These are phyloP conservation scores for Thalassarche chlororhynchos DNA, from an alignment of 2,113 vertebrate species.

Conservation along the genomic window DNA sequence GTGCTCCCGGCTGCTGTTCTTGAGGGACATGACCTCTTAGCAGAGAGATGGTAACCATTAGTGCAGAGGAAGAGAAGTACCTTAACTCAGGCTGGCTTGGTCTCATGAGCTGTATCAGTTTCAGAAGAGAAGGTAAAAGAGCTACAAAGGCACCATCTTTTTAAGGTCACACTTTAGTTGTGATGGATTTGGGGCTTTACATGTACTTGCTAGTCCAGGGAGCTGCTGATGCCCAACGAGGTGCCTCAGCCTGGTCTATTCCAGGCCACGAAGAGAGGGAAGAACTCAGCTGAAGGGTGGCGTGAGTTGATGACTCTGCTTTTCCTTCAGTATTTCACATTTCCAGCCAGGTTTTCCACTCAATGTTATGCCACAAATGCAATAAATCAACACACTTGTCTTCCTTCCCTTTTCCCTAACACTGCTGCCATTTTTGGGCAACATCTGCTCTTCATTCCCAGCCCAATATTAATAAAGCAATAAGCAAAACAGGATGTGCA, in stretches of 20 bases:
- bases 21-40: background rate
- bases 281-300: background rate
- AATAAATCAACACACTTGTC: background rate
- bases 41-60: background rate
- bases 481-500: conserved; percentile 21
- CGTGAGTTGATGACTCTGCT: background rate
- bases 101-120: background rate
- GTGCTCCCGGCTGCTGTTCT: background rate
- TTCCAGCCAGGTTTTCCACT: background rate
- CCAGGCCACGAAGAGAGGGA: background rate
- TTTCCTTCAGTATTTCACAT: background rate
- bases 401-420: background rate
- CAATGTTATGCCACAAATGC: background rate
- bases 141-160: background rate
- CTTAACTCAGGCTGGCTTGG: background rate
- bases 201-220: background rate
- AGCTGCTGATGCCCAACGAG: background rate
- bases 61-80: background rate
- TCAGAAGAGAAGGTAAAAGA: background rate
- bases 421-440: conserved; percentile 27
- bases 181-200: background rate
- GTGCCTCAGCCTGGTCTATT: background rate
- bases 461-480: conserved; percentile 15
- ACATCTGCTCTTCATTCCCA: background rate
- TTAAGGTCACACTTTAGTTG: background rate